Evolutionary conservation across 2,113 vertebrate genomes (phyloP).

Genomic region (Podarcis cretensis): DNA sequence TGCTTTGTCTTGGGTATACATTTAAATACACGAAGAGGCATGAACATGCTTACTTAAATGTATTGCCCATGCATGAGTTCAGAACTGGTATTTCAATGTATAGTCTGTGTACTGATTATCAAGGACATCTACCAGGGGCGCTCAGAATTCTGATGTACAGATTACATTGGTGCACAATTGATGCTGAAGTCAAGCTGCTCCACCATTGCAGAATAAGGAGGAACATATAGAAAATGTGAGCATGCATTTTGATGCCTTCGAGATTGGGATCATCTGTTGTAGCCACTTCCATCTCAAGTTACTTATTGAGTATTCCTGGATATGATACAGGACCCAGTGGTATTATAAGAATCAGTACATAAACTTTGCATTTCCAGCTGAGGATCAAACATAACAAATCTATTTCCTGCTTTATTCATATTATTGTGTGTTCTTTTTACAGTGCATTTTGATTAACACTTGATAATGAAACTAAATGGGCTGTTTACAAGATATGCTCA

Average conservation of each 20-base stretch:
- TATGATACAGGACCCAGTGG: constrained; percentile 9
- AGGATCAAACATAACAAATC: constrained; percentile 60
- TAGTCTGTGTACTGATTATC: constrained; percentile 65
- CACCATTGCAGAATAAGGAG: neutral
- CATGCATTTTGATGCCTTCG: neutral
- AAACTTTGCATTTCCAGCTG: constrained; percentile 63
- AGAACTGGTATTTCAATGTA: constrained; percentile 60
- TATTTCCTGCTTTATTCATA: constrained; percentile 65
- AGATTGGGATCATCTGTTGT: constrained; percentile 13
- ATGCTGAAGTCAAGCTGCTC: neutral
- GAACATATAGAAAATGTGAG: constrained; percentile 8
- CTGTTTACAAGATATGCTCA: constrained; percentile 77
- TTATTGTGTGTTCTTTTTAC: constrained; percentile 57
- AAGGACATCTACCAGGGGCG: constrained; percentile 21
- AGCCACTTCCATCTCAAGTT: neutral
- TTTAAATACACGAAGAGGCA: constrained; percentile 66
- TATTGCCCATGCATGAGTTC: constrained; percentile 75
- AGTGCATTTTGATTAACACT: constrained; percentile 44
- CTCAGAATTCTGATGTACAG: constrained; percentile 8
- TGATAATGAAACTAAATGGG: constrained; percentile 52
- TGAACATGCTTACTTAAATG: constrained; percentile 69
- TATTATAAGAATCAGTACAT: constrained; percentile 49
- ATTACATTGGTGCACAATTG: constrained; percentile 8
- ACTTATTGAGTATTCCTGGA: constrained; percentile 40
- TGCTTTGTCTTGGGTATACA: constrained; percentile 74